Evolutionary conservation across 1,140 invertebrate genomes (phyloP), one percentile per base, ranked within the genome.

Genomic region (Caerostris extrusa): DNA sequence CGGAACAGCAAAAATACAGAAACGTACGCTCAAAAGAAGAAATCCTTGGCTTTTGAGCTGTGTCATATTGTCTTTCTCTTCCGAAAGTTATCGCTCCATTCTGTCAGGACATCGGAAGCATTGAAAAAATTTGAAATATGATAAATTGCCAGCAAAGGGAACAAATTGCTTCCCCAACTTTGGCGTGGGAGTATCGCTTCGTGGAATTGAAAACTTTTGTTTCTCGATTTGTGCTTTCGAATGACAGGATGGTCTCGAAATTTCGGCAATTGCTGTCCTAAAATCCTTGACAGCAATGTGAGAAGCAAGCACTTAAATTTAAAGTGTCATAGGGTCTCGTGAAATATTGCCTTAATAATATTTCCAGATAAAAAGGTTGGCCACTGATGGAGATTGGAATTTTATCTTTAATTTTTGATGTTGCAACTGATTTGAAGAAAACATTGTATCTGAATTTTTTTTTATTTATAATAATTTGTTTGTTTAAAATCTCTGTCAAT

Each of bases 101-200:
- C 87, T 89, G 87, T 89, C 87, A 89, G 8, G 64, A 56, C 64
- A 89, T 89, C 34, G 61, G 34, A 89, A 56, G 53, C n/a, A 89
- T n/a, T n/a, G n/a, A n/a, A n/a, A n/a, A n/a, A 89, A 89, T 67
- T 61, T 61, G 87, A 89, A 89, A 89, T 89, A 89, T 69, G 87
- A 89, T 89, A 77, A n/a, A 34, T 53, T 69, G 53, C 19, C 34
- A 89, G 60, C n/a, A 50, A 17, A 89, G 14, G 60, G 87, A 89
- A 89, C 61, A 89, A 69, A 89, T 89, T 89, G 87, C 87, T 5
- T 61, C 61, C 4, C 7, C 57, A 56, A 7, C 60, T 69, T 34
- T 34, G 50, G 12, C 69, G 69, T 77, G 50, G 0, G 69, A 77
- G 34, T 77, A 12, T 50, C 19, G 69, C 69, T 12, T 8, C 14